A percentile compares a stretch with the other conserved stretches of the same genome.
These are phyloP conservation scores for Alca torda DNA, from an alignment of 2,797 vertebrate genomes.

Conservation along the genomic window DNA sequence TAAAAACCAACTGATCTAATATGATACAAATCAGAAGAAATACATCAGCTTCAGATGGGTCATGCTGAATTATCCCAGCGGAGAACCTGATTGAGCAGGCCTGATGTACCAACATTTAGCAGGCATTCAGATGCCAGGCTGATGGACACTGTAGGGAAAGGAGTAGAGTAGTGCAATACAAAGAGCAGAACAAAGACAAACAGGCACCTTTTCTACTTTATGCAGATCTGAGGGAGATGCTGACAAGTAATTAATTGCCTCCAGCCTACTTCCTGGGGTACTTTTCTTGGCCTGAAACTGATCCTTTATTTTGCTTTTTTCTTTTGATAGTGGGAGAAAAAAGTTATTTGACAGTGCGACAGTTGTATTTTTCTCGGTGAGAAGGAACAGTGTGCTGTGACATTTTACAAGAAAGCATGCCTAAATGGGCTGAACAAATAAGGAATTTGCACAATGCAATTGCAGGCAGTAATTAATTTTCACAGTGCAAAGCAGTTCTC, in stretches of 20 bases:
- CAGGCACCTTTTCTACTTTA: slow-evolving; percentile 32
- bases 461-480: slow-evolving; percentile 43
- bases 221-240: slow-evolving; percentile 5
- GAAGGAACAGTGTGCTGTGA: slow-evolving; percentile 18
- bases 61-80: not conserved
- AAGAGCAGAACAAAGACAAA: slow-evolving; percentile 28
- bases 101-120: not conserved
- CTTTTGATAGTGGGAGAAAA: not conserved
- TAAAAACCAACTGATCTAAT: not conserved
- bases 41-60: not conserved
- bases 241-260: slow-evolving; percentile 54
- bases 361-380: slow-evolving; percentile 37
- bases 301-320: slow-evolving; percentile 38
- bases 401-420: slow-evolving; percentile 6
- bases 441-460: slow-evolving; percentile 16
- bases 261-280: not conserved
- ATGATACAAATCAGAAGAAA: not conserved
- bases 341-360: slow-evolving; percentile 12
- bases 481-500: not conserved
- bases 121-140: not conserved
- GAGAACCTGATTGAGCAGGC: not conserved
- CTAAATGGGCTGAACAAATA: slow-evolving; percentile 23
- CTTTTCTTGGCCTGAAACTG: slow-evolving; percentile 39
- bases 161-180: not conserved
- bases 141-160: not conserved